These are phyloP conservation scores for Microtus ochrogaster DNA, from an alignment of 2,113 vertebrate genomes.

Conservation along the genomic window DNA sequence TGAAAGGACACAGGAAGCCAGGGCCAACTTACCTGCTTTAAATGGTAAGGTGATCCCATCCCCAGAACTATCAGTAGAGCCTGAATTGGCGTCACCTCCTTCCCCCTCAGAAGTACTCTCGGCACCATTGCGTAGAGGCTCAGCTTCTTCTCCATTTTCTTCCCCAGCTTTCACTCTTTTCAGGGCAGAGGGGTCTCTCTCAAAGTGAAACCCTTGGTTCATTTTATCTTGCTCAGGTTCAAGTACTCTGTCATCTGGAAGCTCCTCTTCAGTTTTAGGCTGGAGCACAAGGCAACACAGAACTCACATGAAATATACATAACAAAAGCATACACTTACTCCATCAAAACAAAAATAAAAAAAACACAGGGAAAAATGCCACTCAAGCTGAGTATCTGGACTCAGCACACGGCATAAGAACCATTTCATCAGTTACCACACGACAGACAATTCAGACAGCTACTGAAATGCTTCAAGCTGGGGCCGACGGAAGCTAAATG, in stretches of 20 bases:
- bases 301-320: neutral
- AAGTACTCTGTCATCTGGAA: constrained; percentile 86
- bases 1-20: neutral
- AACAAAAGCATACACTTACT: neutral
- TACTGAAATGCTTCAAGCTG: neutral
- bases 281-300: constrained; percentile 78
- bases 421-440: neutral
- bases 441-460: neutral
- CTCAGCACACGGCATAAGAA: neutral
- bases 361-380: neutral
- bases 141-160: constrained; percentile 93
- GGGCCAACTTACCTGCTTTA: constrained; percentile 89
- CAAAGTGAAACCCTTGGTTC: constrained; percentile 83
- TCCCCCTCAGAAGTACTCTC: constrained; percentile 92
- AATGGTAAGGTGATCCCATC: constrained; percentile 84
- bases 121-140: constrained; percentile 92
- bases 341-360: neutral
- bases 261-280: constrained; percentile 88
- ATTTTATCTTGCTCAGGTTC: constrained; percentile 87
- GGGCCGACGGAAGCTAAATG: constrained; percentile 35
- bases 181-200: constrained; percentile 83
- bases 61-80: constrained; percentile 87
- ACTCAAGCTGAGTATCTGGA: constrained; percentile 21
- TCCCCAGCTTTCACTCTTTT: constrained; percentile 84
- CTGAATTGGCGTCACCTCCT: constrained; percentile 85